These are phyloP conservation scores for Luehdorfia chinensis DNA, from an alignment of 1,140 invertebrate species.

Conservation along the genomic window DNA sequence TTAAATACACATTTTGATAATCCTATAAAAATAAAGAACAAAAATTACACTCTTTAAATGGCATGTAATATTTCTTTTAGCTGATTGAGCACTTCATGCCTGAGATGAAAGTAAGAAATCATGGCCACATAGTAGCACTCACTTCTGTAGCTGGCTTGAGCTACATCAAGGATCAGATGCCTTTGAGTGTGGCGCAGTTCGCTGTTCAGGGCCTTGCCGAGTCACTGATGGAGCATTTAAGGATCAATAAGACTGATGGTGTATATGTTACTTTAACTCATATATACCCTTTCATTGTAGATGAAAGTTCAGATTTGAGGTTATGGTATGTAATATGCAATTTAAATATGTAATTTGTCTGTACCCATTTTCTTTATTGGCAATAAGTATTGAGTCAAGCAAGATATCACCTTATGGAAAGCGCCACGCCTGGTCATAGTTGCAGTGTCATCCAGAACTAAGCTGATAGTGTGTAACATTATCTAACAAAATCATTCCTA, in stretches of 20 bases:
- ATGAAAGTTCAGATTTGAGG: conserved; percentile 78
- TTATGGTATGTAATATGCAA: conserved; percentile 69
- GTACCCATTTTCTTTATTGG: too few species aligned
- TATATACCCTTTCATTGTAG: conserved; percentile 81
- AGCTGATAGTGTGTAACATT: too few species aligned
- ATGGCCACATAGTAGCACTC: conserved; percentile 84
- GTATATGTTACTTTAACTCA: conserved; percentile 79
- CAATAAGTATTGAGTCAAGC: too few species aligned
- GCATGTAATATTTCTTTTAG: conserved; percentile 53
- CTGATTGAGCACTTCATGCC: conserved; percentile 82
- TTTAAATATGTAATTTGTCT: background rate
- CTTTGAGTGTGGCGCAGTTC: conserved; percentile 84
- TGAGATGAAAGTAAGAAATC: conserved; percentile 80
- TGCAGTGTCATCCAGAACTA: too few species aligned
- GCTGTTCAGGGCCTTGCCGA: conserved; percentile 82
- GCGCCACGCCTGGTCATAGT: too few species aligned
- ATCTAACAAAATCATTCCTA: too few species aligned
- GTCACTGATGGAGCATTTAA: conserved; percentile 79
- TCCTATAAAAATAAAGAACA: too few species aligned
- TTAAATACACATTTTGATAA: too few species aligned
- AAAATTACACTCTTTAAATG: too few species aligned
- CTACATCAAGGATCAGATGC: conserved; percentile 79
- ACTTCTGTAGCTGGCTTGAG: conserved; percentile 85
- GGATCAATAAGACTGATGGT: conserved; percentile 74
- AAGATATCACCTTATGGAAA: too few species aligned